Conservation (phyloP, 2,888 invertebrate genomes). For the Drosophila greeni region DNA sequence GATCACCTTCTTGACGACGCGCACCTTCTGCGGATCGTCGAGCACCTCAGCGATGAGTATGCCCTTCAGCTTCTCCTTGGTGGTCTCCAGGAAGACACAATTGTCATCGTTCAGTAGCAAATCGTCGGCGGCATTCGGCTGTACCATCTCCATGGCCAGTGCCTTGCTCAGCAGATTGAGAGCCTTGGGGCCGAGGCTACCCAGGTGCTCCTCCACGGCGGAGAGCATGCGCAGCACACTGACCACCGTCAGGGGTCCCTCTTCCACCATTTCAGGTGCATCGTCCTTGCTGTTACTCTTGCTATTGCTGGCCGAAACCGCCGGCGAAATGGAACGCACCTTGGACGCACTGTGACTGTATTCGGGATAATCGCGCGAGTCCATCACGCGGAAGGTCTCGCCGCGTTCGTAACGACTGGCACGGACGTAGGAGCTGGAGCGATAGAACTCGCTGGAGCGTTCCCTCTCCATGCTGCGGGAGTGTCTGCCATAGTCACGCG, state of each 20-base stretch:
- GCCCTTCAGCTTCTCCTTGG: conserved; percentile 91
- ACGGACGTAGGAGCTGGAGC: conserved; percentile 1
- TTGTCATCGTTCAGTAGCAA: conserved; percentile 86
- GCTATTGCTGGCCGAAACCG: not conserved
- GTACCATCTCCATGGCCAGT: conserved; percentile 86
- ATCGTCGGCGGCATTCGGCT: conserved; percentile 87
- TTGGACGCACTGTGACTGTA: conserved; percentile 73
- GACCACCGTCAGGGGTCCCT: conserved; percentile 81
- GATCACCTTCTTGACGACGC: conserved; percentile 86
- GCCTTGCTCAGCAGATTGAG: conserved; percentile 88
- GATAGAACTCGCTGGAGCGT: conserved; percentile 32
- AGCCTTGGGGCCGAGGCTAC: conserved; percentile 90
- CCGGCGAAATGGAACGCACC: conserved; percentile 33
- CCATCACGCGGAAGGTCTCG: conserved; percentile 72
- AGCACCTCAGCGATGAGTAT: conserved; percentile 86
- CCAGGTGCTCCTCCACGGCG: conserved; percentile 89
- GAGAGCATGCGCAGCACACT: conserved; percentile 86
- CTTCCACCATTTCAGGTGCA: conserved; percentile 73
- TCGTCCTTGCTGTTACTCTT: conserved; percentile 52
- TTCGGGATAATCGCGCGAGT: conserved; percentile 76
- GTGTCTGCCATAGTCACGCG: not conserved
- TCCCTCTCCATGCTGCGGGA: conserved; percentile 36
- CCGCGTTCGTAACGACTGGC: conserved; percentile 28
- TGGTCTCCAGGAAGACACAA: conserved; percentile 88
- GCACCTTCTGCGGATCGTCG: conserved; percentile 81